Conservation (phyloP, 2,113 vertebrate species). For the Sander vitreus region DNA sequence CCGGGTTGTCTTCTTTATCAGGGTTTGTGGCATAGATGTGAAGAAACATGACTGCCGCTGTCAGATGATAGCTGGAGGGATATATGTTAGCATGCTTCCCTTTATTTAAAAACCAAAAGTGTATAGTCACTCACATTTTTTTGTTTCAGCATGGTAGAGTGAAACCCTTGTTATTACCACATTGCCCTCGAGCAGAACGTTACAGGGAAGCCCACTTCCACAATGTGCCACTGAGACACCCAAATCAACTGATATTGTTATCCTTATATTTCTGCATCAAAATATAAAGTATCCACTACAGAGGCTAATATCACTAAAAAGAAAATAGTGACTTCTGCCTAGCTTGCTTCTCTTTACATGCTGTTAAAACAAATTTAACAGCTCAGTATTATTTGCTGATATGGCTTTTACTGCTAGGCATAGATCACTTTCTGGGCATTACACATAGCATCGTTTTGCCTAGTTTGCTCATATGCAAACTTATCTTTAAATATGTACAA, state of each 20-base stretch:
- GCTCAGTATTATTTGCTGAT: not conserved
- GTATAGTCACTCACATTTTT: not conserved
- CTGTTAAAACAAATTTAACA: not conserved
- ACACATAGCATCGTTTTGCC: not conserved
- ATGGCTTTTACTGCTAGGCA: not conserved
- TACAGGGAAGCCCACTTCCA: not conserved
- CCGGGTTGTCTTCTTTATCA: not conserved
- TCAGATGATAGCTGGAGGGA: not conserved
- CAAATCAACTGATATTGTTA: not conserved
- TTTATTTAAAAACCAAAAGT: not conserved
- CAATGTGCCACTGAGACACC: not conserved
- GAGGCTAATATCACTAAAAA: not conserved
- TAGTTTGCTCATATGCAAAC: not conserved
- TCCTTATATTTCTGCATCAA: not conserved
- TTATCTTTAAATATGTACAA: not conserved
- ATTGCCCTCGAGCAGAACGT: not conserved
- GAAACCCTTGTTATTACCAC: conserved; percentile 5
- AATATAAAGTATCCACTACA: not conserved
- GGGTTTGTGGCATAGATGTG: not conserved
- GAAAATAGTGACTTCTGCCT: not conserved
- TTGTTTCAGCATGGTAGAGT: conserved; percentile 5
- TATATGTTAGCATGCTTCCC: not conserved
- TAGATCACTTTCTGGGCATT: not conserved
- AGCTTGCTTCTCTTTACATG: not conserved
- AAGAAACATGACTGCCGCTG: not conserved